Conservation (phyloP, 2,113 vertebrate genomes). For the Lates calcarifer region DNA sequence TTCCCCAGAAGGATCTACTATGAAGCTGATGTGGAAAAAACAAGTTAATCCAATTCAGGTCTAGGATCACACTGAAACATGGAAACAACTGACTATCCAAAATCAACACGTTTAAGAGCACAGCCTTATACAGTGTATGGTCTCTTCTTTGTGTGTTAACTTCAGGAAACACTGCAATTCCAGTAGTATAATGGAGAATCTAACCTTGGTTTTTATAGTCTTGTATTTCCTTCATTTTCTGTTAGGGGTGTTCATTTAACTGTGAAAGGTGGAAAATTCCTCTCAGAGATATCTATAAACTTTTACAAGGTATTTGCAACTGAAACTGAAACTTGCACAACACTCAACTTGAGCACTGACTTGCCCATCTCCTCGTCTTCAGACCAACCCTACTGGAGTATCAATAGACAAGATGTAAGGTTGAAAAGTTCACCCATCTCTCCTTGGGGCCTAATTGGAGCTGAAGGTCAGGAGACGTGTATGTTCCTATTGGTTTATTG, state of each 20-base stretch:
- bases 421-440: constrained; percentile 82
- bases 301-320: constrained; percentile 46
- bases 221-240: constrained; percentile 55
- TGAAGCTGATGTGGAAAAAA: neutral
- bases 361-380: constrained; percentile 58
- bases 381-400: constrained; percentile 59
- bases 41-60: neutral
- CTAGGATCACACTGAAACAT: neutral
- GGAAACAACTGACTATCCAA: neutral
- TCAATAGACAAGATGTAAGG: constrained; percentile 78
- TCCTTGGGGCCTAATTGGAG: constrained; percentile 81
- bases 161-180: constrained; percentile 31
- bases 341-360: constrained; percentile 66
- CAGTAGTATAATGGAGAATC: constrained; percentile 32
- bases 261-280: constrained; percentile 54
- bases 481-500: constrained; percentile 79
- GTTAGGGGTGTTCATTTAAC: constrained; percentile 52
- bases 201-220: constrained; percentile 39
- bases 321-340: constrained; percentile 53
- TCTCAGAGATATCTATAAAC: constrained; percentile 51
- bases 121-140: constrained; percentile 8
- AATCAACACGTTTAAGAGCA: constrained; percentile 31
- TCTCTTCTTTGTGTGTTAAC: constrained; percentile 29
- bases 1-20: neutral
- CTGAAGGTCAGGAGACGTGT: constrained; percentile 81